These are phyloP conservation scores for Lepidocolaptes lacrymiger DNA, from an alignment of 2,797 vertebrate species.

Conservation along the genomic window DNA sequence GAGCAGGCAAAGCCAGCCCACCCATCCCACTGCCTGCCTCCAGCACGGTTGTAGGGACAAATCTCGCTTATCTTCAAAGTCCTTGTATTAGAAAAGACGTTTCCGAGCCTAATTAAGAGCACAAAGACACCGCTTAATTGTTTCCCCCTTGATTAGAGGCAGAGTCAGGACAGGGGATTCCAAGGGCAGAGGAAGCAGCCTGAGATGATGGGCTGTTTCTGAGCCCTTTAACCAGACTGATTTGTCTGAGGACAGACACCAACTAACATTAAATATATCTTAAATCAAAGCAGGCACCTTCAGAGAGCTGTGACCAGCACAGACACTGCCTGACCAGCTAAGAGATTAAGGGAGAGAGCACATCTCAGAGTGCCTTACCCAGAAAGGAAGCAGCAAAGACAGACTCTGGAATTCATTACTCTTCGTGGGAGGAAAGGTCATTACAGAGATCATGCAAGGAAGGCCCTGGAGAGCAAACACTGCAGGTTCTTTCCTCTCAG, in stretches of 20 bases:
- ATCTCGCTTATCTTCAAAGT: background rate
- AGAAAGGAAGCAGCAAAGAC: background rate
- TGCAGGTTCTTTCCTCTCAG: background rate
- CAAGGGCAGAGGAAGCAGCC: background rate
- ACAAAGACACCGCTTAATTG: background rate
- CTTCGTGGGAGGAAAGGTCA: background rate
- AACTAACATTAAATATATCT: background rate
- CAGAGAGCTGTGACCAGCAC: background rate
- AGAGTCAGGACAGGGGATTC: background rate
- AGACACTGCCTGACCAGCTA: background rate
- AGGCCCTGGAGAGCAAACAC: background rate
- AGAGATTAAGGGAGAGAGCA: background rate
- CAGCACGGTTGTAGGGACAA: rapidly evolving
- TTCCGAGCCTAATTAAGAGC: background rate
- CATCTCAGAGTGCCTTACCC: background rate
- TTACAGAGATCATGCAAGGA: background rate
- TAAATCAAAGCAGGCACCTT: background rate
- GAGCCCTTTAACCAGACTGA: background rate
- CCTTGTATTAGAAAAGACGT: background rate
- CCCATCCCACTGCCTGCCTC: background rate
- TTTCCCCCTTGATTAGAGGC: background rate
- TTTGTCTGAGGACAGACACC: background rate
- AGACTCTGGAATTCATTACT: background rate
- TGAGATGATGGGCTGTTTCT: background rate
- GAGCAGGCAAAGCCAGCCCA: background rate